Evolutionary conservation across 2,888 invertebrate genomes (phyloP).

Genomic region (Sphaerophoria rueppellii): DNA sequence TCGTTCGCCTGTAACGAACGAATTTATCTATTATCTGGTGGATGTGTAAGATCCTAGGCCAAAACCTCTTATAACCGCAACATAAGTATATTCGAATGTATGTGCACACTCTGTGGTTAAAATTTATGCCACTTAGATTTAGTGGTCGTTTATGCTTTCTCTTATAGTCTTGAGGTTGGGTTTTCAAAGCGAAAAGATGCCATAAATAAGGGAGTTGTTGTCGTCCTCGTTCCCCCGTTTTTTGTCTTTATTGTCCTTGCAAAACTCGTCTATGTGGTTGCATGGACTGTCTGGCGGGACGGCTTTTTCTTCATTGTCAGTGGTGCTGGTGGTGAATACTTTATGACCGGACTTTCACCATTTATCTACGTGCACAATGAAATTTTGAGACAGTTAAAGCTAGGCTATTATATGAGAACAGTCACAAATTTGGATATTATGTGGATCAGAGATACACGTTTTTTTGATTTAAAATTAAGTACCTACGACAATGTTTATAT

Average conservation of each 20-base stretch:
- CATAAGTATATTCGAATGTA: neutral
- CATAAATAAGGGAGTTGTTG: conserved; percentile 55
- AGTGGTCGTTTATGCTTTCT: conserved; percentile 60
- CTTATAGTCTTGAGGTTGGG: conserved; percentile 21
- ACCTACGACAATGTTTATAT: conserved; percentile 1
- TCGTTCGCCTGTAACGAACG: neutral
- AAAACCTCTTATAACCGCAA: neutral
- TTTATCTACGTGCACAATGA: conserved; percentile 38
- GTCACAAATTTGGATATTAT: conserved; percentile 38
- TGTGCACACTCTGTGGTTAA: conserved; percentile 25
- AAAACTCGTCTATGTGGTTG: neutral
- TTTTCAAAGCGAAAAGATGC: conserved; percentile 38
- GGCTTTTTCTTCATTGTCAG: neutral
- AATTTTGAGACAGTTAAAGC: conserved; percentile 32
- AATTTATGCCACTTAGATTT: conserved; percentile 67
- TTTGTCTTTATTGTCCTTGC: neutral
- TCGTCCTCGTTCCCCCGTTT: conserved; percentile 1
- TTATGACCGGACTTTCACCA: conserved; percentile 50
- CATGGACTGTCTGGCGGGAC: neutral
- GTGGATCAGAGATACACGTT: conserved; percentile 10
- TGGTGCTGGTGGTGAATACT: conserved; percentile 37
- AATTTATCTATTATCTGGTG: neutral
- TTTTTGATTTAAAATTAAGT: conserved; percentile 30
- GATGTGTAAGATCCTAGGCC: neutral
- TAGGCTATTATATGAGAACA: conserved; percentile 23